These are phyloP conservation scores for Gopherus evgoodei DNA, from an alignment of 2,113 vertebrate genomes.

Conservation along the genomic window DNA sequence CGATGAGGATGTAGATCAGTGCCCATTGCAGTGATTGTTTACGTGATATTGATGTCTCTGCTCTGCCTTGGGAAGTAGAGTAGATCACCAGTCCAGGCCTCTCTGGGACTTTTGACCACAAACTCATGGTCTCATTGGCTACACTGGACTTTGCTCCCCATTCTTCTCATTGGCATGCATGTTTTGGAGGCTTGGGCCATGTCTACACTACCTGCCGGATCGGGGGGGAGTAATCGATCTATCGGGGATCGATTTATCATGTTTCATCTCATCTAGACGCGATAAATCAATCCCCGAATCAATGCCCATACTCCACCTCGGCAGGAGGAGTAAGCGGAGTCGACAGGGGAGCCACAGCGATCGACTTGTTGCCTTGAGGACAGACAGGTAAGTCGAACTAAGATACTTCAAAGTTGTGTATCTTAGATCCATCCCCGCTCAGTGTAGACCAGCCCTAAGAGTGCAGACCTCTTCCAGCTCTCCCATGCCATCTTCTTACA, in stretches of 20 bases:
- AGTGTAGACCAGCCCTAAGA: not conserved
- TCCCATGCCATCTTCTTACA: fast-evolving
- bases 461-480: not conserved
- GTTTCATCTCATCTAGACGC: no score
- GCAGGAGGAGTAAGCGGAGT: no score
- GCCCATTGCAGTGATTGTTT: not conserved
- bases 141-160: not conserved
- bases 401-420: no score
- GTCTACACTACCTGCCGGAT: no score
- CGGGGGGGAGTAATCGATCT: no score
- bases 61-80: not conserved
- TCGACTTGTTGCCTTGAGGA: no score
- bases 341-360: no score
- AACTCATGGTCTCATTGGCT: fast-evolving
- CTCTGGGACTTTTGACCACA: fast-evolving
- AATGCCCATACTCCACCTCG: no score
- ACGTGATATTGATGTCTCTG: not conserved
- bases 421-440: no score
- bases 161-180: not conserved
- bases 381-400: no score
- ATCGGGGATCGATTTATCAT: no score
- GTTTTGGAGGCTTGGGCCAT: not conserved
- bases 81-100: not conserved
- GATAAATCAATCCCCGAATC: no score
- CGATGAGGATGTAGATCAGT: not conserved